These are phyloP conservation scores for Drosophila nr. perissopoda DNA, from an alignment of 2,888 invertebrate genomes.

Conservation along the genomic window DNA sequence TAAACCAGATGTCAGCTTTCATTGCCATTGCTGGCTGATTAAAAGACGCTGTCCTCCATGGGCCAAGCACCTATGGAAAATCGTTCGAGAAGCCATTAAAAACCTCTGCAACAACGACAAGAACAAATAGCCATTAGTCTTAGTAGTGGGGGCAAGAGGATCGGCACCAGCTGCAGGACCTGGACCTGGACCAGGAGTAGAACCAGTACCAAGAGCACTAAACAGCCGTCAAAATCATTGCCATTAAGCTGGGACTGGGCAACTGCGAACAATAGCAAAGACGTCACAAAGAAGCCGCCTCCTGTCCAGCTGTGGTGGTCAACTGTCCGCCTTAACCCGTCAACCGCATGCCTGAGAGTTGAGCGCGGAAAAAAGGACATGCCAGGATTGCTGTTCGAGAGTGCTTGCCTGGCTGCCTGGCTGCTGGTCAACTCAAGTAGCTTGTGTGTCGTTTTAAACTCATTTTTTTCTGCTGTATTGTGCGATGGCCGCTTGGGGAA, in stretches of 20 bases:
- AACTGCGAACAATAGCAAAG: constrained; percentile 62
- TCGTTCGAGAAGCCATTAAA: constrained; percentile 39
- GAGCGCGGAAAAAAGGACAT: constrained; percentile 48
- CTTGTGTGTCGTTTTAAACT: constrained; percentile 71
- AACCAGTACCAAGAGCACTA: constrained; percentile 46
- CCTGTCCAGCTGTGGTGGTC: constrained; percentile 63
- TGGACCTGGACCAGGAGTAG: background rate
- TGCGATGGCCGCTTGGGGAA: constrained; percentile 39
- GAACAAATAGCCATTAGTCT: constrained; percentile 65
- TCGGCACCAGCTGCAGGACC: constrained; percentile 7
- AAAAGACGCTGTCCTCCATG: constrained; percentile 62
- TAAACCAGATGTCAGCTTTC: constrained; percentile 56
- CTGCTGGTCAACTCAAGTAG: constrained; percentile 69
- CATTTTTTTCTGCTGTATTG: constrained; percentile 11
- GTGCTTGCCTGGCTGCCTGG: constrained; percentile 13
- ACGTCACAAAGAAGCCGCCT: constrained; percentile 37
- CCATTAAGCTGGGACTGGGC: constrained; percentile 75
- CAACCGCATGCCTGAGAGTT: constrained; percentile 66
- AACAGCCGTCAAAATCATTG: constrained; percentile 83
- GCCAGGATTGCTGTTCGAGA: constrained; percentile 17
- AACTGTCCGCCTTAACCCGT: constrained; percentile 79
- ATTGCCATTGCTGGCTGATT: constrained; percentile 68
- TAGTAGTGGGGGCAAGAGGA: constrained; percentile 11
- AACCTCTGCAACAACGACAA: constrained; percentile 29
- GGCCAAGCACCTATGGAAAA: constrained; percentile 33